phyloP scores from a whole-genome alignment of 2,113 vertebrate genomes.

The Nycticorax nycticorax region DNA sequence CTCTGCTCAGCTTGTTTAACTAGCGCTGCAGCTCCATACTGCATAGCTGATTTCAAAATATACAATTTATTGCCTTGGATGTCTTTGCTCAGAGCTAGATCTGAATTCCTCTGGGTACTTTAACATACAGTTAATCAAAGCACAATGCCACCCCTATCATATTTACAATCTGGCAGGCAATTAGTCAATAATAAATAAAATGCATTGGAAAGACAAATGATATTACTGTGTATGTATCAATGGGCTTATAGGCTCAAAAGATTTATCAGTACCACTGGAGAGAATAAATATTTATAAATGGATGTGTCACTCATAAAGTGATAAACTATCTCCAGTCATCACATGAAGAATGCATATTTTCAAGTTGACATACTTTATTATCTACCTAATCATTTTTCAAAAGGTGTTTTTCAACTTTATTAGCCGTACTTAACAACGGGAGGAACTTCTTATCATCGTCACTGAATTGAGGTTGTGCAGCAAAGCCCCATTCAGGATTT shows the following conservation, averaged over 20 bases:
- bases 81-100: constrained; percentile 62
- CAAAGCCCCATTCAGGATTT: background rate
- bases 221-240: constrained; percentile 61
- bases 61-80: constrained; percentile 77
- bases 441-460: constrained; percentile 30
- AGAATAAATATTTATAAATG: constrained; percentile 74
- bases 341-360: constrained; percentile 67
- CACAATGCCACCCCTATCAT: constrained; percentile 69
- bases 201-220: constrained; percentile 61
- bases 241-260: constrained; percentile 67
- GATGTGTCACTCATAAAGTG: constrained; percentile 57
- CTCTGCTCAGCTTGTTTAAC: constrained; percentile 78
- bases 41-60: constrained; percentile 73
- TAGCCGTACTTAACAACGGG: constrained; percentile 49
- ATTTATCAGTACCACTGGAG: constrained; percentile 71
- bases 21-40: constrained; percentile 57
- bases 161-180: constrained; percentile 79
- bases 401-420: constrained; percentile 67
- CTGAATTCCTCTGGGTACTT: constrained; percentile 65
- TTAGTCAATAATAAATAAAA: constrained; percentile 77
- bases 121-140: constrained; percentile 74
- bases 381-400: constrained; percentile 69
- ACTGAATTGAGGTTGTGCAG: background rate
- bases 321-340: constrained; percentile 65
- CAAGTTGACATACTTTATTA: constrained; percentile 63